phyloP scores from a whole-genome alignment of 2,797 vertebrate genomes.

The Buceros bicornis region DNA sequence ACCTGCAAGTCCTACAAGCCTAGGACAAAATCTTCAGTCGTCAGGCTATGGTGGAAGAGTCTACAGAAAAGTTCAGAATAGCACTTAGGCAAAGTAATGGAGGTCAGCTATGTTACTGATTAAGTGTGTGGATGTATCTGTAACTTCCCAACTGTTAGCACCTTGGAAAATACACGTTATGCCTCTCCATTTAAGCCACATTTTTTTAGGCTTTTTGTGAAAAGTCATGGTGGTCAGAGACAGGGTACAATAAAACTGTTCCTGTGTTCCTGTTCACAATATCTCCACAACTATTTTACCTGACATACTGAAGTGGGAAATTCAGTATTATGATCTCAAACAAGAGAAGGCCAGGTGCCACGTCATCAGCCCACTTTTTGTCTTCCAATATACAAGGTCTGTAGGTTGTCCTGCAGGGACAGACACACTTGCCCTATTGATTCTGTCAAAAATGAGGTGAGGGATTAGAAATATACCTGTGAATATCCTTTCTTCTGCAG shows the following conservation, averaged over 20 bases:
- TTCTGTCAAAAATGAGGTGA: neutral
- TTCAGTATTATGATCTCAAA: neutral
- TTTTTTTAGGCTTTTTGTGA: neutral
- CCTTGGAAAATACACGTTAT: neutral
- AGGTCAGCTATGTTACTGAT: neutral
- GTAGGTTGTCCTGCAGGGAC: neutral
- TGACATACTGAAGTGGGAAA: neutral
- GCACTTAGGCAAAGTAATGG: neutral
- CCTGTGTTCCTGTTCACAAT: neutral
- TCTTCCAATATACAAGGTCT: neutral
- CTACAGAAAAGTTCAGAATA: neutral
- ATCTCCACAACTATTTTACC: neutral
- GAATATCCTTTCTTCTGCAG: neutral
- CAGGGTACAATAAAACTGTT: neutral
- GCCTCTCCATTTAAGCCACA: neutral
- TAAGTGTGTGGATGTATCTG: neutral
- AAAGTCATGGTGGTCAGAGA: neutral
- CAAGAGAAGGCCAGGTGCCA: neutral
- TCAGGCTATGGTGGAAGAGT: neutral
- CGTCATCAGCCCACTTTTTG: neutral
- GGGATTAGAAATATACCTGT: neutral
- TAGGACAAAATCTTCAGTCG: neutral
- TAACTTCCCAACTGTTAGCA: neutral
- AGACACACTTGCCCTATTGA: neutral
- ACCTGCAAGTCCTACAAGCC: rapidly evolving